A percentile compares a stretch with the other conserved stretches of the same genome.
Evolutionary conservation across 2,888 invertebrate species (phyloP).

Genomic region (Chrysolina oricalcia): DNA sequence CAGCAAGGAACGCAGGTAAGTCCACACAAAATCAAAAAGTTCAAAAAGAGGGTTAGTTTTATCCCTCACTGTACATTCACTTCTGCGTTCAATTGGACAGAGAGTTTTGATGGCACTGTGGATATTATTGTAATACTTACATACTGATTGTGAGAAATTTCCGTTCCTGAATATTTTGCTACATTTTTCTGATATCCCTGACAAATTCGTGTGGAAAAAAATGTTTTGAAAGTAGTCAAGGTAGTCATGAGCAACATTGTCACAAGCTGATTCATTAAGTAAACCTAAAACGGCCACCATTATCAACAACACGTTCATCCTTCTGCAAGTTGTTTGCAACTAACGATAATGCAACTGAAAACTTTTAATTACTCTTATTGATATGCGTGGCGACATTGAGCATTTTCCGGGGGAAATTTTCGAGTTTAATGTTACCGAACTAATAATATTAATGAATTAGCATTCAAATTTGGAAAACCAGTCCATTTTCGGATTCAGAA

Average conservation of each 20-base stretch:
- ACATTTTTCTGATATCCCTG: conserved; percentile 5
- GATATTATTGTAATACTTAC: background rate
- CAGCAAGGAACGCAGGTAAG: too few relatives aligned
- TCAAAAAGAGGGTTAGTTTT: too few relatives aligned
- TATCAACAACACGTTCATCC: background rate
- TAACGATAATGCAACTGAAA: background rate
- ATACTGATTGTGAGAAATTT: conserved; percentile 13
- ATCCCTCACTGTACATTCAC: too few relatives aligned
- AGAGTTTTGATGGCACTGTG: too few relatives aligned
- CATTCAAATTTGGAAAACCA: too few relatives aligned
- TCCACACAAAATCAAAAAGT: too few relatives aligned
- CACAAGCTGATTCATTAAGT: background rate
- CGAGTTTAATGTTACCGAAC: too few relatives aligned
- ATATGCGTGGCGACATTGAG: background rate
- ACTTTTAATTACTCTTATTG: background rate
- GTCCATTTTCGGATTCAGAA: too few relatives aligned
- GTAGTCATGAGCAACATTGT: background rate
- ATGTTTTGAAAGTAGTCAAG: conserved; percentile 15
- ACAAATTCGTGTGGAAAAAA: background rate
- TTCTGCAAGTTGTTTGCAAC: background rate
- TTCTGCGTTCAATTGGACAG: too few relatives aligned
- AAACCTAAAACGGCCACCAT: background rate
- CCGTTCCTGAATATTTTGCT: background rate
- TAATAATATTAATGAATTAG: too few relatives aligned
- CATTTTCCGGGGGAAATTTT: background rate